Percentiles rank a stretch among this genome's conserved stretches.
Conservation (phyloP, 2,113 vertebrate genomes). For the Halichoeres trimaculatus region DNA sequence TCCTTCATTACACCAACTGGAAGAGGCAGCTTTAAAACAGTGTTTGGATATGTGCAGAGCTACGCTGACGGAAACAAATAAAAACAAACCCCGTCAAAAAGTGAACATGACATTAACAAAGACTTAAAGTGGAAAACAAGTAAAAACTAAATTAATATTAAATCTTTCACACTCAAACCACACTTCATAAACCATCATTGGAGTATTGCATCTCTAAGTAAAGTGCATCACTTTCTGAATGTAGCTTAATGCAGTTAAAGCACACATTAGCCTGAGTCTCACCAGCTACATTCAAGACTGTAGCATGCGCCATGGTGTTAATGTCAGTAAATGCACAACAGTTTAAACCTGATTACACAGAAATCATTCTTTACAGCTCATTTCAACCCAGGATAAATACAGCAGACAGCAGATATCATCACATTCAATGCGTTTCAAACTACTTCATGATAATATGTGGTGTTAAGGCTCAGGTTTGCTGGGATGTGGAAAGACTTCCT, state of each 20-base stretch:
- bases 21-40: not conserved
- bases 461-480: not conserved
- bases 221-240: not conserved
- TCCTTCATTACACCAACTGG: constrained; percentile 42
- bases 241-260: not conserved
- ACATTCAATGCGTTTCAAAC: not conserved
- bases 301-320: too few species aligned
- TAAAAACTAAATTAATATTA: not conserved
- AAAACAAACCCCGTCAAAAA: not conserved
- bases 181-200: not conserved
- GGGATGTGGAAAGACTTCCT: not conserved
- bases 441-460: not conserved
- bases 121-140: not conserved
- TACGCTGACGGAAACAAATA: not conserved
- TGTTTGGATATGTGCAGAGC: not conserved
- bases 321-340: not conserved
- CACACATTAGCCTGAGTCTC: not conserved
- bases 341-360: not conserved
- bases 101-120: not conserved
- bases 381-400: not conserved
- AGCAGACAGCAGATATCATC: not conserved
- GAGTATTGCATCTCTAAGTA: not conserved
- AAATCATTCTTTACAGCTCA: not conserved
- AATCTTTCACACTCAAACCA: not conserved
- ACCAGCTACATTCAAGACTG: not conserved